phyloP scores from a whole-genome alignment of 2,797 vertebrate species.

The Typhlichthys eigenmanni region DNA sequence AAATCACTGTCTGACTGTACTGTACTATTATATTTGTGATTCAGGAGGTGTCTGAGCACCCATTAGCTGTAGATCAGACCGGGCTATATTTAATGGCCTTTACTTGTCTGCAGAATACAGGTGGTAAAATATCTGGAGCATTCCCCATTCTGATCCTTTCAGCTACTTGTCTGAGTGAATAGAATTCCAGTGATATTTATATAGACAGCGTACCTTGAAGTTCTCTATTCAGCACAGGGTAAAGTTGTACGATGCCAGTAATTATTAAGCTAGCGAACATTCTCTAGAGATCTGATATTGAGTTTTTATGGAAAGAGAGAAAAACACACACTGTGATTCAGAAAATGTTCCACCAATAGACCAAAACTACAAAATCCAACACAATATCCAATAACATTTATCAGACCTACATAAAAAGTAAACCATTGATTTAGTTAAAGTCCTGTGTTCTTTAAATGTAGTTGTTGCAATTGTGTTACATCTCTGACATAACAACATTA shows the following conservation, averaged over 20 bases:
- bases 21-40: constrained; percentile 10
- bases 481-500: no score
- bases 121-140: constrained; percentile 28
- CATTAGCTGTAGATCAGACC: constrained; percentile 13
- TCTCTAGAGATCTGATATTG: constrained; percentile 28
- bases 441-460: no score
- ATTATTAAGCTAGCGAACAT: constrained; percentile 14
- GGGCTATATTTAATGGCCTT: constrained; percentile 29
- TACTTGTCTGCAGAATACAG: constrained; percentile 13
- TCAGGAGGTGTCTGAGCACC: constrained; percentile 12
- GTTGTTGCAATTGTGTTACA: no score
- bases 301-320: constrained; percentile 28
- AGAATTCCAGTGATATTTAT: constrained; percentile 36
- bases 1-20: constrained; percentile 21
- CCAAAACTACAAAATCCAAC: constrained; percentile 19
- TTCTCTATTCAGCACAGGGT: constrained; percentile 21
- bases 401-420: no score
- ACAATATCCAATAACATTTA: background rate
- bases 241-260: background rate
- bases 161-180: constrained; percentile 45
- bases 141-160: constrained; percentile 42
- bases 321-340: constrained; percentile 5
- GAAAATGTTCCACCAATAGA: constrained; percentile 13
- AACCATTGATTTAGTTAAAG: no score
- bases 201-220: constrained; percentile 35